Percentiles rank a stretch among this genome's conserved stretches.
Evolutionary conservation across 2,113 vertebrate species (phyloP).

Genomic region (Ptilorrhoa leucosticta): DNA sequence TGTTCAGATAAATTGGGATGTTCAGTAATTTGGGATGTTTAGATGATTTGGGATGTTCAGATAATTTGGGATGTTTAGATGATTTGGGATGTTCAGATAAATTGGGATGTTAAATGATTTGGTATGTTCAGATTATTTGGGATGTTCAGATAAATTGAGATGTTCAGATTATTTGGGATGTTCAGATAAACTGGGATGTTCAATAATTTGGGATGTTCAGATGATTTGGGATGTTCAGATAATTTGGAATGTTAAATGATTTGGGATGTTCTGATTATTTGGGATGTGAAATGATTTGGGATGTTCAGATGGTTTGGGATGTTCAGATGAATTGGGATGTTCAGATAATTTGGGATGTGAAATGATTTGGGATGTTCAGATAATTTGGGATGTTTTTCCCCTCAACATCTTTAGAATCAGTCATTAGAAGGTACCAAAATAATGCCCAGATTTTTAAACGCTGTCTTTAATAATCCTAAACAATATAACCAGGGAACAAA

Average conservation of each 20-base stretch:
- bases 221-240: accelerated
- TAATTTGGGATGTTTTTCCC: neutral
- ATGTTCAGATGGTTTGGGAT: neutral
- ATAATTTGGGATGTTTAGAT: neutral
- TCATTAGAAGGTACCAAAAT: neutral
- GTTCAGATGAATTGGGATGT: too few species aligned
- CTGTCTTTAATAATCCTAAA: neutral
- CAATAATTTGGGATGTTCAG: accelerated
- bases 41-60: too few species aligned
- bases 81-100: neutral
- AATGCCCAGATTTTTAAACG: neutral
- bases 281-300: neutral
- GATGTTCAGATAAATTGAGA: neutral
- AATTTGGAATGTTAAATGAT: accelerated
- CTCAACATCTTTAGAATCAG: neutral
- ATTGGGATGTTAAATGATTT: neutral
- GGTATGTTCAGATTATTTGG: neutral
- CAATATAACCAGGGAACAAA: neutral
- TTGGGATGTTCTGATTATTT: accelerated
- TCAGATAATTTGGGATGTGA: neutral
- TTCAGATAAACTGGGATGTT: too few species aligned
- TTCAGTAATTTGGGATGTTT: accelerated
- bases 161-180: neutral
- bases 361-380: neutral
- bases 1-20: neutral